phyloP scores from a whole-genome alignment of 2,888 invertebrate species.

The Napeogenes sylphis region DNA sequence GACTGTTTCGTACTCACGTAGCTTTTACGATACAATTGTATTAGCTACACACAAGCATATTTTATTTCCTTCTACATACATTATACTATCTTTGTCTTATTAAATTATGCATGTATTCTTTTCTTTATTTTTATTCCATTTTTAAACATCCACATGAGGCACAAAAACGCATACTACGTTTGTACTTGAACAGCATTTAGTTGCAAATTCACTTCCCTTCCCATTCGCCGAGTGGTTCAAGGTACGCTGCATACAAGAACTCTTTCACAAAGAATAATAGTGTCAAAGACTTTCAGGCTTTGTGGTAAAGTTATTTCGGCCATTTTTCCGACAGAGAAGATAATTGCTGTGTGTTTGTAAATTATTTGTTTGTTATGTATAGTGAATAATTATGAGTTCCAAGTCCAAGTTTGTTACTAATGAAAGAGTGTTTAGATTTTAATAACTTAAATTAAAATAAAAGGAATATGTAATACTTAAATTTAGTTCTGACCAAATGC shows the following conservation, averaged over 20 bases:
- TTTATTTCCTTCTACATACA: background rate
- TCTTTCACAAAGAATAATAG: conserved; percentile 28
- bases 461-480: too few species aligned
- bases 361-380: conserved; percentile 9
- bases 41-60: background rate
- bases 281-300: conserved; percentile 26
- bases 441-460: too few species aligned
- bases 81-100: background rate
- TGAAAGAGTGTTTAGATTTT: too few species aligned
- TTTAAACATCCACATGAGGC: background rate
- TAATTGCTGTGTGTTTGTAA: conserved; percentile 5
- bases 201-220: conserved; percentile 1
- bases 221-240: background rate
- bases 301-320: conserved; percentile 19
- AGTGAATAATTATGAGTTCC: conserved; percentile 5
- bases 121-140: background rate
- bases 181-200: background rate
- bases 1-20: background rate
- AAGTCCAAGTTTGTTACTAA: too few species aligned
- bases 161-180: background rate
- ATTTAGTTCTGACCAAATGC: too few species aligned
- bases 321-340: conserved; percentile 1
- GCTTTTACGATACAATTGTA: background rate
- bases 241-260: conserved; percentile 1
- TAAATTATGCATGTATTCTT: background rate